Percentiles rank a stretch among this genome's conserved stretches.
phyloP scores from a whole-genome alignment of 2,888 invertebrate genomes.

The Criorhina ranunculi region DNA sequence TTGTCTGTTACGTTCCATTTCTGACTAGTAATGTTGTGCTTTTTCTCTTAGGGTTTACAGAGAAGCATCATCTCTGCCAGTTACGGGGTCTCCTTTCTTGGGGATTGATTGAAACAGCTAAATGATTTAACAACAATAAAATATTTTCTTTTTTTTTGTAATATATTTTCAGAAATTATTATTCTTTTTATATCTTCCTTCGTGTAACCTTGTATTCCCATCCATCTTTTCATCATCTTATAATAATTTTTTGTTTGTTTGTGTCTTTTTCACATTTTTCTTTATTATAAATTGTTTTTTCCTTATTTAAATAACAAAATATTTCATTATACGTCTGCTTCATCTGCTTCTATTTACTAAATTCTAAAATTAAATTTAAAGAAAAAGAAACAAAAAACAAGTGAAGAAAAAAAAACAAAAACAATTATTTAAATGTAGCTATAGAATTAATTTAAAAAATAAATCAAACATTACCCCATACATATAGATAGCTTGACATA shows the following conservation, averaged over 20 bases:
- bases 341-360: constrained; percentile 39
- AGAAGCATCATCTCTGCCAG: too few relatives aligned
- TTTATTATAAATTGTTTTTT: constrained; percentile 38
- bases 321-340: constrained; percentile 62
- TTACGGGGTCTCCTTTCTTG: too few relatives aligned
- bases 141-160: constrained; percentile 28
- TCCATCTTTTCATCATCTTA: constrained; percentile 51
- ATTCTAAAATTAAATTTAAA: constrained; percentile 57
- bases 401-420: constrained; percentile 24
- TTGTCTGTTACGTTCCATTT: too few relatives aligned
- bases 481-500: constrained; percentile 40
- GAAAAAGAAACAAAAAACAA: constrained; percentile 30
- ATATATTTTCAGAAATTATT: constrained; percentile 74
- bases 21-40: too few relatives aligned
- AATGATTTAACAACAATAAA: background rate
- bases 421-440: constrained; percentile 50
- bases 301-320: constrained; percentile 74
- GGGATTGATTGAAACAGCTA: too few relatives aligned
- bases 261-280: constrained; percentile 48
- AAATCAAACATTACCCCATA: constrained; percentile 48
- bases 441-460: constrained; percentile 69
- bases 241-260: constrained; percentile 54
- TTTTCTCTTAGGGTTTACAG: too few relatives aligned
- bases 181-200: constrained; percentile 68
- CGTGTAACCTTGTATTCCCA: constrained; percentile 69